phyloP scores from a whole-genome alignment of 2,888 invertebrate genomes.

The Dicroscelio sp. region DNA sequence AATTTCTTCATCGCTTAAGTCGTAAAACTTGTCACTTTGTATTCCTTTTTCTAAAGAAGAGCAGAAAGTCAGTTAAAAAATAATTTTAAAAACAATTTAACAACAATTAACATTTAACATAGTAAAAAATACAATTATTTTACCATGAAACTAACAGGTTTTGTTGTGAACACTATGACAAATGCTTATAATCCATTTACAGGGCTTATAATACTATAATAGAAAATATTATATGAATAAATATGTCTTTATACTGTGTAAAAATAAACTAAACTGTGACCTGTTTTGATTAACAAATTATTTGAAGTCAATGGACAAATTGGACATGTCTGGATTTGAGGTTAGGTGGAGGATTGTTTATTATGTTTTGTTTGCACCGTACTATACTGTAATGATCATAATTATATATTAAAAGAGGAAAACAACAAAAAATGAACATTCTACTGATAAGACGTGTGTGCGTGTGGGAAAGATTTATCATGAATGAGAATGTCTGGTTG shows the following conservation, averaged over 20 bases:
- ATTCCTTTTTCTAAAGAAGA: neutral
- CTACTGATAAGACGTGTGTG: constrained; percentile 52
- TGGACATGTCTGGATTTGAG: neutral
- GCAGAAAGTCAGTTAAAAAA: neutral
- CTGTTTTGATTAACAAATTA: neutral
- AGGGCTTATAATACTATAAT: neutral
- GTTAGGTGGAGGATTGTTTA: neutral
- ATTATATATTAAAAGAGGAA: constrained; percentile 44
- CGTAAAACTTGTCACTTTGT: neutral
- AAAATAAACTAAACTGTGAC: neutral
- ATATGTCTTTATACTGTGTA: neutral
- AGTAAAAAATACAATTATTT: too few species aligned
- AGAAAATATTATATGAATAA: neutral
- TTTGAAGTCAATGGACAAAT: neutral
- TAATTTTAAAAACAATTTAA: neutral
- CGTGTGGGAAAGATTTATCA: constrained; percentile 46
- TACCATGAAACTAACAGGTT: neutral
- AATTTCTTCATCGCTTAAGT: neutral
- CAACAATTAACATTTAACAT: neutral
- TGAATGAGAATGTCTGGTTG: constrained; percentile 73
- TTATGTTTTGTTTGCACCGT: neutral
- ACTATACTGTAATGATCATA: constrained; percentile 57
- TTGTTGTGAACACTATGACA: neutral
- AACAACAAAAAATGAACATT: constrained; percentile 63
- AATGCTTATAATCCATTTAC: neutral